Base-by-base conservation (phyloP, 2,797 vertebrate genomes). In the Arnoldichthys spilopterus region DNA sequence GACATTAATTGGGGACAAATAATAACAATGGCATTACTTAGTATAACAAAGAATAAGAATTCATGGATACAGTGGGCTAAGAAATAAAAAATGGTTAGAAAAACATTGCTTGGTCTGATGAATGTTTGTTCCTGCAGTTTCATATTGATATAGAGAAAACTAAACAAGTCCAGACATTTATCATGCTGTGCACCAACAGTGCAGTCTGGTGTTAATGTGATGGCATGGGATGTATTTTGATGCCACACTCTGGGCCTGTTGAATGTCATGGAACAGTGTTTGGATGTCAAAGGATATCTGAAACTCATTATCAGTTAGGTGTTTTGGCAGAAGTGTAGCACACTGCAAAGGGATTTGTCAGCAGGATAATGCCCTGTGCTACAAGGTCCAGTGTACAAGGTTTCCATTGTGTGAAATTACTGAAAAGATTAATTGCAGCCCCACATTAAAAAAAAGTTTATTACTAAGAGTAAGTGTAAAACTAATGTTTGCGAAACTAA, bases 351-450 rank as follows among this genome's bases (percentile, higher is more conserved):
- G 9, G 28, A 51, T 28, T 20, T 32, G 18, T 28, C 24, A 28
- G 18, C 24, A 13, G 75, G 43, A 66, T 77, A 15, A 22, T 43
- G n/a, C 40, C 22, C 54, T 51, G 54, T 61, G 78, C 49, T 13
- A 47, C n/a, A n/a, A n/a, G n/a, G n/a, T n/a, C n/a, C n/a, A n/a
- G n/a, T n/a, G n/a, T n/a, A n/a, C n/a, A n/a, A n/a, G n/a, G n/a
- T n/a, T n/a, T n/a, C n/a, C n/a, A n/a, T n/a, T n/a, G n/a, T n/a
- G n/a, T n/a, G n/a, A n/a, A n/a, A n/a, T n/a, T n/a, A n/a, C n/a
- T n/a, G n/a, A n/a, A n/a, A n/a, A n/a, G n/a, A n/a, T n/a, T n/a
- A n/a, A n/a, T n/a, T n/a, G n/a, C n/a, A n/a, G n/a, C n/a, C n/a
- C n/a, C n/a, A n/a, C n/a, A n/a, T n/a, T n/a, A n/a, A n/a, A n/a